Evolutionary conservation across 2,888 invertebrate species (phyloP).

Genomic region (Archips crataeganus): DNA sequence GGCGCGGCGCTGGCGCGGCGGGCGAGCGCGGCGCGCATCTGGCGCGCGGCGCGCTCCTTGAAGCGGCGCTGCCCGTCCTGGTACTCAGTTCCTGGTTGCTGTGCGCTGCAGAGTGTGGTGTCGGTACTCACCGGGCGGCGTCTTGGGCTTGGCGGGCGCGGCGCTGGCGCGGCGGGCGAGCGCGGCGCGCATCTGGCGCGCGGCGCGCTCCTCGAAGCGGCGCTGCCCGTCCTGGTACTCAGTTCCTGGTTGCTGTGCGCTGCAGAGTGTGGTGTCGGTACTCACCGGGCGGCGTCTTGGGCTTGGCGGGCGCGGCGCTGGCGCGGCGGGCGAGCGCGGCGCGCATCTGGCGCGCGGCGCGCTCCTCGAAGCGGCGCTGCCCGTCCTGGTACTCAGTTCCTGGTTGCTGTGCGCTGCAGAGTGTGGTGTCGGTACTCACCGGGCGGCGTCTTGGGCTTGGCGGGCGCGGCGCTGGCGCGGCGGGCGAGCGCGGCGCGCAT

Average conservation of each 20-base stretch:
- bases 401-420: conserved; percentile 95
- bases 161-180: conserved; percentile 79
- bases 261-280: too few species aligned
- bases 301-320: conserved; percentile 54
- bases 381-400: too few species aligned
- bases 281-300: conserved; percentile 63
- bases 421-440: too few species aligned
- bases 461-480: conserved; percentile 59
- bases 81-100: too few species aligned
- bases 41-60: conserved; percentile 91
- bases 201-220: conserved; percentile 92
- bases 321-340: conserved; percentile 83
- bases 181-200: conserved; percentile 88
- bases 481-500: conserved; percentile 87
- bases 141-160: conserved; percentile 55
- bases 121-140: conserved; percentile 60
- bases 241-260: conserved; percentile 95
- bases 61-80: conserved; percentile 94
- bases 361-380: conserved; percentile 94
- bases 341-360: conserved; percentile 89
- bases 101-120: too few species aligned
- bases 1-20: conserved; percentile 68
- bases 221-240: conserved; percentile 95
- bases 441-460: conserved; percentile 59
- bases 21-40: conserved; percentile 88